Evolutionary conservation across 2,113 vertebrate species (phyloP).

Genomic region (Galemys pyrenaicus): DNA sequence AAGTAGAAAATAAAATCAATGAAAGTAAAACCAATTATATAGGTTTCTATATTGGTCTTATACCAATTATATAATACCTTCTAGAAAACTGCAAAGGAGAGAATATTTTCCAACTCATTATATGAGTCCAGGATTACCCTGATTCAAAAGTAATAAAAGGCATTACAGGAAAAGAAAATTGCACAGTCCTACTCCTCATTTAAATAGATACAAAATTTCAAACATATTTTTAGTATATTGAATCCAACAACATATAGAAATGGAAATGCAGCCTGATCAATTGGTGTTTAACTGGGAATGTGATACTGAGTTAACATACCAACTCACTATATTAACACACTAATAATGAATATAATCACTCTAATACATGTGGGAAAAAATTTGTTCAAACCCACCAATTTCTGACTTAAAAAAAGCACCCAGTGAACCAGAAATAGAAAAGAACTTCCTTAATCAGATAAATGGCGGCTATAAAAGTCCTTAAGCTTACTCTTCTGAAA

Average conservation of each 20-base stretch:
- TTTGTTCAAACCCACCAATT: background rate
- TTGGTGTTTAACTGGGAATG: background rate
- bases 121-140: background rate
- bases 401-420: background rate
- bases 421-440: background rate
- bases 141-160: slow-evolving; percentile 1
- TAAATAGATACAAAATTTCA: background rate
- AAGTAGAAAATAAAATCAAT: background rate
- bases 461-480: background rate
- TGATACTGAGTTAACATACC: background rate
- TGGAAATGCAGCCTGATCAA: background rate
- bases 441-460: background rate
- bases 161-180: background rate
- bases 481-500: background rate
- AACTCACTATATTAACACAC: background rate
- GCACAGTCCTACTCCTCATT: background rate
- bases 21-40: background rate
- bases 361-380: background rate
- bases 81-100: background rate
- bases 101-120: background rate
- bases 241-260: background rate
- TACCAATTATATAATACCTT: background rate
- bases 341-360: background rate
- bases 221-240: background rate
- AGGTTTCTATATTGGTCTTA: background rate